Percentiles rank a stretch among this genome's conserved stretches.
phyloP scores from a whole-genome alignment of 2,888 invertebrate species.

The Epistrophe eligans region DNA sequence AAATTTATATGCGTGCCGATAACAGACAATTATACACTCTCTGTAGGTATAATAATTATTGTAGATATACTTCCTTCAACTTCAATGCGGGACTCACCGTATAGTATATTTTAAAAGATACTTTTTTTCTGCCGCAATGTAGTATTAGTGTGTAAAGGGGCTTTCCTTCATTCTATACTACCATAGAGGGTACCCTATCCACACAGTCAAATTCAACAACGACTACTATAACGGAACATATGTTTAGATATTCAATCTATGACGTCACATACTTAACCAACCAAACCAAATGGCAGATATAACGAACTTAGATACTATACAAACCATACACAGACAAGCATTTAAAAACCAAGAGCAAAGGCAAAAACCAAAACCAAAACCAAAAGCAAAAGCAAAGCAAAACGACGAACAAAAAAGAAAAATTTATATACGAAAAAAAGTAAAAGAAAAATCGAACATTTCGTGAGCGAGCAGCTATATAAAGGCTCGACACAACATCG shows the following conservation, averaged over 20 bases:
- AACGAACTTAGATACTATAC: too few species aligned
- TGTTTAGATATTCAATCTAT: conserved; percentile 61
- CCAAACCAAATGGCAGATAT: conserved; percentile 21
- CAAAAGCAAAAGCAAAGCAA: conserved; percentile 21
- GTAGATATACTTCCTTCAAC: conserved; percentile 51
- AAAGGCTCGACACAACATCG: conserved; percentile 64
- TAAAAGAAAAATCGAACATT: conserved; percentile 48
- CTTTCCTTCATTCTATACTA: conserved; percentile 4
- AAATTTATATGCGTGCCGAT: conserved; percentile 39
- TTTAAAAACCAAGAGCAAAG: conserved; percentile 15
- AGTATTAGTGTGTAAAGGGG: conserved; percentile 10
- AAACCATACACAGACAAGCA: background rate
- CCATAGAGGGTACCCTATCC: background rate
- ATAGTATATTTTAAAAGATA: background rate
- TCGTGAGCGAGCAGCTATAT: conserved; percentile 65
- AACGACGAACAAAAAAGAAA: background rate
- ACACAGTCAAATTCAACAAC: background rate
- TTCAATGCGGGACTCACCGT: conserved; percentile 41
- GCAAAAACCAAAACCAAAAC: conserved; percentile 34
- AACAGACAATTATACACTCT: conserved; percentile 33
- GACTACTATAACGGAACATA: conserved; percentile 68
- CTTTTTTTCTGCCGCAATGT: background rate
- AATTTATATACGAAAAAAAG: background rate
- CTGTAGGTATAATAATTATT: conserved; percentile 7
- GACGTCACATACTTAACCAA: conserved; percentile 64